A percentile compares a stretch with the other conserved stretches of the same genome.
phyloP scores from a whole-genome alignment of 2,888 invertebrate genomes.

The Oligia latruncula region DNA sequence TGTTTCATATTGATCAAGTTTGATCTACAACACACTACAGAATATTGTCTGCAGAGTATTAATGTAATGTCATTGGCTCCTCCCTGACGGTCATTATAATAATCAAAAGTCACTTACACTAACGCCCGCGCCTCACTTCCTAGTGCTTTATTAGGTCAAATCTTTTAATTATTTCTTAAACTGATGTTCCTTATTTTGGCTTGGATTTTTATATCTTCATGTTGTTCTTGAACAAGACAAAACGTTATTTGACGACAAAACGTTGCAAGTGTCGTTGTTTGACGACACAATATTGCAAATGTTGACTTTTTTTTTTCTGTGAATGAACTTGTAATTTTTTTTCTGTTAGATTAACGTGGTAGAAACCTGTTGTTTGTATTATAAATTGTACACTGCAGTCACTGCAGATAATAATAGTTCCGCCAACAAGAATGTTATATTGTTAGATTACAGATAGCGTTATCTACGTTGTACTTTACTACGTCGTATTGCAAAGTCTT shows the following conservation, averaged over 20 bases:
- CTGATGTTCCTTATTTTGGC: not conserved
- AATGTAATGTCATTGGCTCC: not conserved
- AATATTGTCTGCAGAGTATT: not conserved
- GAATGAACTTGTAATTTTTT: too few relatives aligned
- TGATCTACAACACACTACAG: conserved; percentile 1
- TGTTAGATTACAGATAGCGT: conserved; percentile 34
- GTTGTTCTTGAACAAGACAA: too few relatives aligned
- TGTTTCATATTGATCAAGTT: not conserved
- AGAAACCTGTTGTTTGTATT: conserved; percentile 36
- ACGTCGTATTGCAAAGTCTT: conserved; percentile 23
- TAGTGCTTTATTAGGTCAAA: not conserved
- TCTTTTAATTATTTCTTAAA: not conserved
- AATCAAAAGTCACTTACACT: not conserved
- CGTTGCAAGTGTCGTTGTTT: too few relatives aligned
- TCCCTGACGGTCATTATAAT: not conserved
- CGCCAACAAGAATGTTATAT: conserved; percentile 37
- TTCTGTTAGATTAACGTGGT: not conserved
- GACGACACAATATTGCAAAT: not conserved
- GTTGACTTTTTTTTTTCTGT: too few relatives aligned
- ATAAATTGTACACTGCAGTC: conserved; percentile 30
- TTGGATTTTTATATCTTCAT: not conserved
- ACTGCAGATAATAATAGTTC: conserved; percentile 55
- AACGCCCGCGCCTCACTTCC: not conserved
- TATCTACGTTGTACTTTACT: conserved; percentile 36
- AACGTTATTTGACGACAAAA: not conserved